Conservation (phyloP, 1,140 invertebrate genomes). For the Myzus persicae region DNA sequence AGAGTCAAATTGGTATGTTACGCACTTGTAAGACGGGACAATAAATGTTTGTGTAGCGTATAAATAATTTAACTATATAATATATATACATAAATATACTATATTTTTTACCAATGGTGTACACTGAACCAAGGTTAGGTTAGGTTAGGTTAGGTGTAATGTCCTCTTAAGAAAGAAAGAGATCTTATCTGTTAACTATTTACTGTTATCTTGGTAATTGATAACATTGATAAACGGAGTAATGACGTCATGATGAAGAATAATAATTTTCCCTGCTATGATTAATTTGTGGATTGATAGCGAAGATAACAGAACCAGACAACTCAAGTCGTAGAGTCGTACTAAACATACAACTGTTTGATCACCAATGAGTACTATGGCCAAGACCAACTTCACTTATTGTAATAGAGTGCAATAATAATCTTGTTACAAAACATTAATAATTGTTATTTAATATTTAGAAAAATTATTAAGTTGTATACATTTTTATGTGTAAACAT, state of each 20-base stretch:
- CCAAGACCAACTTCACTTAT: background rate
- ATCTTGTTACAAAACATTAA: background rate
- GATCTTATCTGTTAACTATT: no score
- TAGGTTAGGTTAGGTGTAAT: no score
- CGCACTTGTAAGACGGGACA: no score
- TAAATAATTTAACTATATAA: no score
- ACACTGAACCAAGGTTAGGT: no score
- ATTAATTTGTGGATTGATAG: conserved; percentile 24
- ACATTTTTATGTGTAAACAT: background rate
- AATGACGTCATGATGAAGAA: background rate
- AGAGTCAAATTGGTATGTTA: no score
- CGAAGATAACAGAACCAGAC: background rate
- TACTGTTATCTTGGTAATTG: no score
- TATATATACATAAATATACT: no score
- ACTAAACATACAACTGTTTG: background rate
- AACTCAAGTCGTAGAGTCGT: background rate
- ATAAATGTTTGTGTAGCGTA: no score
- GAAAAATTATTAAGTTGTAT: background rate
- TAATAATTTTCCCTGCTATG: background rate
- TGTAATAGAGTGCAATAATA: conserved; percentile 6
- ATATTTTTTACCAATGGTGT: no score
- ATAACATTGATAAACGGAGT: background rate
- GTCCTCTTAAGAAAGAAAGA: no score
- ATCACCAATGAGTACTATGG: background rate
- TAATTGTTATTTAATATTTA: background rate